These are phyloP conservation scores for Myiozetetes cayanensis DNA, from an alignment of 2,113 vertebrate species.

Conservation along the genomic window DNA sequence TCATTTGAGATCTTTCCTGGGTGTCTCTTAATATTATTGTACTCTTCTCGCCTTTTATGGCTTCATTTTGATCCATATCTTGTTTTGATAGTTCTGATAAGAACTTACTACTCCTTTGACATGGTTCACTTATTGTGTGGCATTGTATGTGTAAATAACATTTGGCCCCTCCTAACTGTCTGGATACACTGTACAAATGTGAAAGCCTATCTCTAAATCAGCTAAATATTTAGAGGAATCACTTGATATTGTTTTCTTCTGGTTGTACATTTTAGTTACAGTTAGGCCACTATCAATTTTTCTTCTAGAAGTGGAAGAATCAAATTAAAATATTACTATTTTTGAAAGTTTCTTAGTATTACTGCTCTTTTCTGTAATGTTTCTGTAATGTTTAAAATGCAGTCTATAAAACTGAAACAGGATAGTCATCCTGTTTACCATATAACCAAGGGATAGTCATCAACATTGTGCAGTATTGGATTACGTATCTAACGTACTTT, in stretches of 20 bases:
- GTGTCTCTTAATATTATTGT: not conserved
- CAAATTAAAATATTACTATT: not conserved
- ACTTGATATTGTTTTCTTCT: not conserved
- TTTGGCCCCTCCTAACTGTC: not conserved
- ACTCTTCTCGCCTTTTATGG: not conserved
- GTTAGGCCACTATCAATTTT: not conserved
- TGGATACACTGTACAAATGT: not conserved
- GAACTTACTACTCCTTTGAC: not conserved
- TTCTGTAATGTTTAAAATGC: not conserved
- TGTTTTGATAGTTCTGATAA: not conserved
- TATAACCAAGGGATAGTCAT: not conserved
- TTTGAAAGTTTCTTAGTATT: not conserved
- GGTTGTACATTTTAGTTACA: not conserved
- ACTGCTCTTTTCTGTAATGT: not conserved
- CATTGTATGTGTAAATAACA: not conserved
- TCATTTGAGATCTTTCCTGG: not conserved
- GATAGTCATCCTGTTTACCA: no score
- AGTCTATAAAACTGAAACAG: not conserved
- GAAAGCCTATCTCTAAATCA: not conserved
- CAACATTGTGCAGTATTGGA: not conserved
- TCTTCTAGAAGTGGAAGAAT: not conserved
- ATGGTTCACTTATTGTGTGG: not conserved
- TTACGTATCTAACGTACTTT: not conserved
- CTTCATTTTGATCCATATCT: not conserved
- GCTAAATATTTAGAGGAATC: not conserved